Percentiles rank a stretch among this genome's conserved stretches.
phyloP scores from a whole-genome alignment of 2,113 vertebrate species.

The Pomatostomus ruficeps region DNA sequence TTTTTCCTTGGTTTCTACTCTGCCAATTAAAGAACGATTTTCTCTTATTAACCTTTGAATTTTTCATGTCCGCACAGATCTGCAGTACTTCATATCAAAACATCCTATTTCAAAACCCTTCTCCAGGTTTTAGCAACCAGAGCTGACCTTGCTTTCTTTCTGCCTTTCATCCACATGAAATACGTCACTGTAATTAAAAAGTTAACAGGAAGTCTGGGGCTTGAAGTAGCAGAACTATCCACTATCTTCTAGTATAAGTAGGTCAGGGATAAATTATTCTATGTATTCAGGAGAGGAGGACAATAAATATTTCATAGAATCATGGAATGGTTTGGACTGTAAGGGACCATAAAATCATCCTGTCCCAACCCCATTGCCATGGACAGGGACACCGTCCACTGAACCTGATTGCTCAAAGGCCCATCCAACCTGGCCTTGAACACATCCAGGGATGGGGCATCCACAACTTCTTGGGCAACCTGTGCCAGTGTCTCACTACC shows the following conservation, averaged over 20 bases:
- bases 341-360: not conserved
- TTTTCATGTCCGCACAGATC: not conserved
- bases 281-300: not conserved
- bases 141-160: not conserved
- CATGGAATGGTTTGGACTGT: not conserved
- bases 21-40: not conserved
- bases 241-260: not conserved
- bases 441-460: not conserved
- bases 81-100: not conserved
- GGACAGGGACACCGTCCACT: not conserved
- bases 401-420: not conserved
- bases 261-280: not conserved
- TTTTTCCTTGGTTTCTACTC: not conserved
- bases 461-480: not conserved
- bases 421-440: not conserved
- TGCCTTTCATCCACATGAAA: not conserved
- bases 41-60: not conserved
- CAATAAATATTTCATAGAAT: not conserved
- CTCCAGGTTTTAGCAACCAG: not conserved
- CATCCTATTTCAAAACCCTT: not conserved
- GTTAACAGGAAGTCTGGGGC: not conserved
- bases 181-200: not conserved
- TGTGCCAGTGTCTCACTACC: not conserved
- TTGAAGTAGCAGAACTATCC: not conserved
- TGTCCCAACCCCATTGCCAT: too few species aligned